Conservation (phyloP, 1,140 invertebrate species). For the Lepidurus couesii region DNA sequence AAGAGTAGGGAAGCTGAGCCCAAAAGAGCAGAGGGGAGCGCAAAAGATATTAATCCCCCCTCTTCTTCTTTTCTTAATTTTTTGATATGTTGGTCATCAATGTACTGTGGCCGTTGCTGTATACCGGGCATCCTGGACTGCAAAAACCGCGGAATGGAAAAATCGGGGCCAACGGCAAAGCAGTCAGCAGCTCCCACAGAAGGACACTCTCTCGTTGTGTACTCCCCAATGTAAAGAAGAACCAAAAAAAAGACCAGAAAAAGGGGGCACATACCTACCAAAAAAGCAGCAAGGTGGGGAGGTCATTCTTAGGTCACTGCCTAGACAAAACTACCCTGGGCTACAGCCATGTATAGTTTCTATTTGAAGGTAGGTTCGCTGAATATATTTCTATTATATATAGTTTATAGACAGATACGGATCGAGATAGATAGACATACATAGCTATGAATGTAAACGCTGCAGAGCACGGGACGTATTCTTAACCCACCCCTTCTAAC, state of each 20-base stretch:
- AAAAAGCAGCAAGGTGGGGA: not conserved
- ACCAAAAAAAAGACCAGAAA: not conserved
- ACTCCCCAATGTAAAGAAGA: not conserved
- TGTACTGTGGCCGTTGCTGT: not conserved
- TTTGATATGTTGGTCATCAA: not conserved
- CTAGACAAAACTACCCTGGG: not conserved
- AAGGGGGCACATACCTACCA: not conserved
- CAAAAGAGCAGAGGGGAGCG: not conserved
- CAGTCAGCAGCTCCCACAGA: not conserved
- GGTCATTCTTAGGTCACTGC: conserved; percentile 1
- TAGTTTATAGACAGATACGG: no score
- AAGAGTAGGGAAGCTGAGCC: not conserved
- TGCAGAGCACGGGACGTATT: no score
- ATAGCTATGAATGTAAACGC: no score
- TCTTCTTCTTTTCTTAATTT: not conserved
- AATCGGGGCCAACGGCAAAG: not conserved
- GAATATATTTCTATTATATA: no score
- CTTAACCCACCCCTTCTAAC: no score
- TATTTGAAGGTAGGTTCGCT: no score
- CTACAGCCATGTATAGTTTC: no score
- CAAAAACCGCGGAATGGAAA: not conserved
- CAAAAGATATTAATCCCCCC: not conserved
- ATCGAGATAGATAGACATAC: no score
- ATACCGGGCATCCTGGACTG: not conserved
- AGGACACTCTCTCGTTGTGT: not conserved